Conservation (phyloP, 1,140 invertebrate genomes). For the Saccostrea cuccullata region DNA sequence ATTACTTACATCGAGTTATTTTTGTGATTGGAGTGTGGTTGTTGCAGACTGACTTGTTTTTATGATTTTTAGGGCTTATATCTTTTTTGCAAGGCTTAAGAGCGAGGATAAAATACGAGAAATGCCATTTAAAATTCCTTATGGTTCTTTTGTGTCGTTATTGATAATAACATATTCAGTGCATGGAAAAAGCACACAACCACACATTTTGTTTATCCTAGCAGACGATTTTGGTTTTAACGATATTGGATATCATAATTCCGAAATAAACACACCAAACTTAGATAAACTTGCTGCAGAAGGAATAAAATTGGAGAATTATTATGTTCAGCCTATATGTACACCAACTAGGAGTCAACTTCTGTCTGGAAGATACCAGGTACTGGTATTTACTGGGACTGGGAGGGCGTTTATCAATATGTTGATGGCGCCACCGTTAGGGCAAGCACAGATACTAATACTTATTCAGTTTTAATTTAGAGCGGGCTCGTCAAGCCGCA, state of each 20-base stretch:
- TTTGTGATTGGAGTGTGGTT: no score
- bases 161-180: background rate
- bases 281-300: constrained; percentile 63
- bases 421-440: no score
- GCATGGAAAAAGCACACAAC: constrained; percentile 42
- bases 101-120: no score
- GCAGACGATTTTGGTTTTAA: constrained; percentile 68
- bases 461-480: no score
- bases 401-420: no score
- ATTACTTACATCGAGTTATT: no score
- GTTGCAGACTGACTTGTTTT: no score
- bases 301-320: constrained; percentile 66
- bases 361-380: constrained; percentile 66
- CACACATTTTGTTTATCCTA: constrained; percentile 66
- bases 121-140: background rate
- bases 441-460: no score
- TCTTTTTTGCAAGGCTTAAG: no score
- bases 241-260: constrained; percentile 67
- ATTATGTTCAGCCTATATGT: constrained; percentile 68
- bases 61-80: no score
- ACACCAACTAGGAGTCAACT: constrained; percentile 65
- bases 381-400: background rate
- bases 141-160: background rate
- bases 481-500: no score
- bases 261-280: constrained; percentile 77